phyloP scores from a whole-genome alignment of 1,140 invertebrate genomes.

The Drosophila kikkawai region DNA sequence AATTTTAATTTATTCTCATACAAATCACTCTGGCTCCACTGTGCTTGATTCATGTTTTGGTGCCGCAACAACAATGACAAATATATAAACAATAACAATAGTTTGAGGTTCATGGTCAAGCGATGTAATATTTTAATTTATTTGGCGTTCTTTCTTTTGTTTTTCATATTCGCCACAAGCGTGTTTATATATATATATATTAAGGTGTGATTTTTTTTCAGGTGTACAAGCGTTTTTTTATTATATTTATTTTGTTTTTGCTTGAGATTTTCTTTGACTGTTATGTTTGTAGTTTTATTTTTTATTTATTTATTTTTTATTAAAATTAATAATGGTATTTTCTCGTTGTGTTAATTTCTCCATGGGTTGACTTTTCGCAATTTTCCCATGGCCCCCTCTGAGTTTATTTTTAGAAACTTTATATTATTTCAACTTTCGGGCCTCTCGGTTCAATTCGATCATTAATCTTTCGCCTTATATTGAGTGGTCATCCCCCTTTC shows the following conservation, averaged over 20 bases:
- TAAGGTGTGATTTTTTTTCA: too few species aligned
- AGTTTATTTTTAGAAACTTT: conserved; percentile 8
- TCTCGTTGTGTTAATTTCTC: background rate
- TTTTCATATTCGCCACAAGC: conserved; percentile 11
- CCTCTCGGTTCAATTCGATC: conserved; percentile 47
- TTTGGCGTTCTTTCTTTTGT: conserved; percentile 59
- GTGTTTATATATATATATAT: background rate
- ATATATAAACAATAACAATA: conserved; percentile 20
- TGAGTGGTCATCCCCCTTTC: conserved; percentile 38
- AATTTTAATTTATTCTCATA: too few species aligned
- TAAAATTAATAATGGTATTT: background rate
- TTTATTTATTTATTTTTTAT: background rate
- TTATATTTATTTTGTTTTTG: background rate
- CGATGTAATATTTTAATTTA: conserved; percentile 79
- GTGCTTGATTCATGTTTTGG: conserved; percentile 26
- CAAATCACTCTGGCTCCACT: conserved; percentile 10
- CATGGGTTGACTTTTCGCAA: conserved; percentile 5
- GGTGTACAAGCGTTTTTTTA: background rate
- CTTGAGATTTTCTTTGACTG: background rate
- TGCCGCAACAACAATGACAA: conserved; percentile 11
- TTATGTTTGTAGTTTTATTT: background rate
- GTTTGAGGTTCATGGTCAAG: conserved; percentile 69
- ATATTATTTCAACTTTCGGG: conserved; percentile 21
- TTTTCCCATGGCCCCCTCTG: conserved; percentile 32
- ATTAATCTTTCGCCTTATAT: conserved; percentile 67